Evolutionary conservation across 1,140 invertebrate genomes (phyloP), one percentile per base, ranked within the genome.

Genomic region (Drosophila sucinea): DNA sequence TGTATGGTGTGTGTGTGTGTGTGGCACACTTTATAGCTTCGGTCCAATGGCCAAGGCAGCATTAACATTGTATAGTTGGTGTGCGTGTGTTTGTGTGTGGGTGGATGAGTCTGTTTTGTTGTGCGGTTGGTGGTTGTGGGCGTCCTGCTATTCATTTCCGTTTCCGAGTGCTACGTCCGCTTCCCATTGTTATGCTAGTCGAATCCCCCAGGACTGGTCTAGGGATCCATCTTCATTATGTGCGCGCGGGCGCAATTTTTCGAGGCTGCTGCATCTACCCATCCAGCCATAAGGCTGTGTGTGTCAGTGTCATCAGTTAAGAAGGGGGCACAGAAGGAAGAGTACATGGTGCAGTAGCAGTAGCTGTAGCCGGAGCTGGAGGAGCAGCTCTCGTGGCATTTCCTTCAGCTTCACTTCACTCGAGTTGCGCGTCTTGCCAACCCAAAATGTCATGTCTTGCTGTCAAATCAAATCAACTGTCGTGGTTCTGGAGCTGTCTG

Each of bases 381-480:
- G 57, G 69, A 64, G 64, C 67, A 67, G 60, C 67, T 73, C 70
- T 86, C 62, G 62, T 70, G 81, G 70, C 79, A 79, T 87, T 86
- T 51, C 70, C 83, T 83, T 86, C 84, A 71, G 73, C 83, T 73
- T 68, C 83, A 80, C 73, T 81, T 83, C 83, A 77, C 83, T 70
- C 56, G 67, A 87, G 73, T 67, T 69, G 79, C 66, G 79, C 69
- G 76, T 51, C 76, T 73, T 69, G 76, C 72, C 79, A 68, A 73
- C 79, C 82, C 83, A 78, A 77, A 81, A 86, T 86, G 83, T 87
- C 83, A 86, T 86, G 83, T 86, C 83, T 89, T 89, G 66, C 83
- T 86, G 83, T 86, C 83, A 86, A 86, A 86, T 87, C 83, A 86
- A 86, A 86, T 89, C 84, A 89, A 89, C 80, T 89, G 84, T 89